phyloP scores from a whole-genome alignment of 2,113 vertebrate genomes.

The Erythrocebus patas region DNA sequence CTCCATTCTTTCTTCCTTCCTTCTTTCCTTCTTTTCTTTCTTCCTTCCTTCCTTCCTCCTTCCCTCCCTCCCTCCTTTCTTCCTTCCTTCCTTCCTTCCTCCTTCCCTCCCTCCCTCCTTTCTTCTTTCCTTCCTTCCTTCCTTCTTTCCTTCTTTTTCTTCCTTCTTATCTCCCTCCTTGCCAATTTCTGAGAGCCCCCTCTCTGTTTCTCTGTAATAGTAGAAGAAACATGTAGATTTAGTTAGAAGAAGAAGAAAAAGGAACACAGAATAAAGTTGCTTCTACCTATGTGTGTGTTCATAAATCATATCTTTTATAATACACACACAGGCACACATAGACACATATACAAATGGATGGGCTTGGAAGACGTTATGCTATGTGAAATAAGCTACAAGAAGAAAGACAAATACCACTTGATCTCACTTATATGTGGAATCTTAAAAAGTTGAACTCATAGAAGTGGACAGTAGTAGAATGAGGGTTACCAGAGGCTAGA shows the following conservation, averaged over 20 bases:
- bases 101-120: rapidly evolving
- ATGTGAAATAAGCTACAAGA: not conserved
- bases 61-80: rapidly evolving
- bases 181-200: not conserved
- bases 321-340: not conserved
- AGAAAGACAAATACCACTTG: not conserved
- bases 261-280: not conserved
- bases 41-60: rapidly evolving
- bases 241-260: not conserved
- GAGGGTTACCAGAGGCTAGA: not conserved
- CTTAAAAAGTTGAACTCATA: not conserved
- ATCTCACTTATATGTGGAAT: not conserved
- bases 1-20: rapidly evolving
- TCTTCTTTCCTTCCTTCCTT: not conserved
- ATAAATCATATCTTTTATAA: not conserved
- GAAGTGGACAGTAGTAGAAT: not conserved
- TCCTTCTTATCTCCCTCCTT: too few relatives aligned
- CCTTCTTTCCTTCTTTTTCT: not conserved
- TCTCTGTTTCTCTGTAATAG: not conserved
- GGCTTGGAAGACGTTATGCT: not conserved
- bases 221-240: not conserved
- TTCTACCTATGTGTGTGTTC: not conserved
- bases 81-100: rapidly evolving
- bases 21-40: not conserved
- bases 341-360: not conserved